Conservation (phyloP, 2,797 vertebrate genomes). For the Capromys pilorides region DNA sequence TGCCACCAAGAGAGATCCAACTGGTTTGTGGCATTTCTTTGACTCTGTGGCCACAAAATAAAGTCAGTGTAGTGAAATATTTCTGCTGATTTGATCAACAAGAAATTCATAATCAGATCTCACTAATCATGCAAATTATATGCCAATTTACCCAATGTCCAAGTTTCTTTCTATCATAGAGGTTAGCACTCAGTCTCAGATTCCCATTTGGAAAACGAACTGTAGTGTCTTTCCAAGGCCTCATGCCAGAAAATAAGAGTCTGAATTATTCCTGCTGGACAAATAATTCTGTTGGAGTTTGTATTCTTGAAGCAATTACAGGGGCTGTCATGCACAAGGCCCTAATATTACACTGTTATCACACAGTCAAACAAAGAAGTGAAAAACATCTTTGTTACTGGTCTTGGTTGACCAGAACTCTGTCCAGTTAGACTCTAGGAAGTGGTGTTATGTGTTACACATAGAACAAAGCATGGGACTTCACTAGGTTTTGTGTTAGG, state of each 20-base stretch:
- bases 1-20: neutral
- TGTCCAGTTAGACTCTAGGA: neutral
- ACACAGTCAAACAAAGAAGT: neutral
- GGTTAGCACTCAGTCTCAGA: neutral
- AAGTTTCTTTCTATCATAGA: neutral
- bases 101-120: slow-evolving; percentile 8
- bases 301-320: neutral
- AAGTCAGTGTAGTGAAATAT: neutral
- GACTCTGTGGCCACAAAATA: neutral
- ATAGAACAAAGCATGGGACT: neutral
- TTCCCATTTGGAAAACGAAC: neutral
- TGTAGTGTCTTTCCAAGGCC: neutral
- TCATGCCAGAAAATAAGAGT: neutral
- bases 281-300: neutral
- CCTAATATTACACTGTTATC: neutral
- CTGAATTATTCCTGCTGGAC: neutral
- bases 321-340: neutral
- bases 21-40: neutral
- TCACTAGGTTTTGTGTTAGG: neutral
- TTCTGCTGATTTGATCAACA: neutral
- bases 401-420: neutral
- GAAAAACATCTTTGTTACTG: neutral
- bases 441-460: neutral
- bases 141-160: neutral
- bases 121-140: neutral